Evolutionary conservation across 2,888 invertebrate species (phyloP).

Genomic region (Hypercompe scribonia): DNA sequence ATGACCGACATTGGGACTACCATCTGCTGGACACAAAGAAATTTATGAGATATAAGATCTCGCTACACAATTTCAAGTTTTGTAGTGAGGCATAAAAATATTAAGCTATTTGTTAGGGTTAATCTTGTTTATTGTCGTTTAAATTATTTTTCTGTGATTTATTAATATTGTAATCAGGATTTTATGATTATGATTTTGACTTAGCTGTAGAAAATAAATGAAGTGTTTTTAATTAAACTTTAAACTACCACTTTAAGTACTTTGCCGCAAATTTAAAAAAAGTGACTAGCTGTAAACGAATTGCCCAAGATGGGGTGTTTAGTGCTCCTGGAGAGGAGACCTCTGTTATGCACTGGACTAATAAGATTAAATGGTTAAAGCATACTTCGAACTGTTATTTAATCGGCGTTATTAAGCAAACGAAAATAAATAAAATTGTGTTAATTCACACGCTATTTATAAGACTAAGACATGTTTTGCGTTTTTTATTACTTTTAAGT

Average conservation of each 20-base stretch:
- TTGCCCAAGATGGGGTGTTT: too few relatives aligned
- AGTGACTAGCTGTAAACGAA: too few relatives aligned
- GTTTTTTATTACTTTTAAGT: not conserved
- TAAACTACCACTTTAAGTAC: not conserved
- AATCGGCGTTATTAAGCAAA: not conserved
- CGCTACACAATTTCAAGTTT: not conserved
- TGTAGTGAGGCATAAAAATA: not conserved
- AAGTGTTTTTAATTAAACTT: not conserved
- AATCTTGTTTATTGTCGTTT: not conserved
- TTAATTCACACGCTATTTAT: too few relatives aligned
- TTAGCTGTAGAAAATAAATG: not conserved
- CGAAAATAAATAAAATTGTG: not conserved
- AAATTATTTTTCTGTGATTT: not conserved
- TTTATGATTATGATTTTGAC: not conserved
- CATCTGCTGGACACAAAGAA: not conserved
- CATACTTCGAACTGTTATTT: too few relatives aligned
- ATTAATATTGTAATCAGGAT: not conserved
- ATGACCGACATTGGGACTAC: not conserved
- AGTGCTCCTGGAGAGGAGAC: too few relatives aligned
- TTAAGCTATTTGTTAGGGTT: not conserved
- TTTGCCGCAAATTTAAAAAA: not conserved
- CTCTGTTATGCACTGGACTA: too few relatives aligned
- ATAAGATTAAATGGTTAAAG: too few relatives aligned
- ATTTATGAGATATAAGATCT: not conserved
- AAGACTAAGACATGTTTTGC: not conserved